Percentiles rank a stretch among this genome's conserved stretches.
Evolutionary conservation across 2,113 vertebrate genomes (phyloP).

Genomic region (Eurystomus gularis): DNA sequence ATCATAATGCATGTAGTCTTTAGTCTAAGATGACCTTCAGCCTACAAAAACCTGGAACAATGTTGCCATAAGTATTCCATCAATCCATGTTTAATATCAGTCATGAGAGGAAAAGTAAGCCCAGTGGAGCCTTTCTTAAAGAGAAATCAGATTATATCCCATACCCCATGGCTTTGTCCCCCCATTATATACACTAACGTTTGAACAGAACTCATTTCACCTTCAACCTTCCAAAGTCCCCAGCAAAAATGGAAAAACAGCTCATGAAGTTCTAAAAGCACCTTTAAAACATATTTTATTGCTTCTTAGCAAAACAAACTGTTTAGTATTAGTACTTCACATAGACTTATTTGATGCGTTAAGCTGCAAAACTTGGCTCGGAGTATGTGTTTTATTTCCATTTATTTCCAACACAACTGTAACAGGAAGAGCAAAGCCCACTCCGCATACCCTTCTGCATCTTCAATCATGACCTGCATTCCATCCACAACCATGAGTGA

Average conservation of each 20-base stretch:
- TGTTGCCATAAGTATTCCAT: background rate
- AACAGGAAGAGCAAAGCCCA: background rate
- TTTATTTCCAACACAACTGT: slow-evolving; percentile 33
- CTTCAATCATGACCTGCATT: slow-evolving; percentile 6
- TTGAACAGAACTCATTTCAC: background rate
- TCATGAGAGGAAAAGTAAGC: slow-evolving; percentile 7
- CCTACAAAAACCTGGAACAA: slow-evolving; percentile 13
- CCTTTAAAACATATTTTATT: background rate
- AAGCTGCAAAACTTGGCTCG: background rate
- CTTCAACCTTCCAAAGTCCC: background rate
- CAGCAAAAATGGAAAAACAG: background rate
- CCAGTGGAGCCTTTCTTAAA: slow-evolving; percentile 6
- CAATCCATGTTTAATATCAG: slow-evolving; percentile 5
- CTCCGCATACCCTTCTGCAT: background rate
- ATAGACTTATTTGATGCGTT: background rate
- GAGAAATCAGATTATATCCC: slow-evolving; percentile 12
- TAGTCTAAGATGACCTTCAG: background rate
- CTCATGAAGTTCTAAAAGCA: background rate
- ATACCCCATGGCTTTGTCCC: background rate
- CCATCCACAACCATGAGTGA: slow-evolving; percentile 31
- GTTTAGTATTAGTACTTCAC: background rate
- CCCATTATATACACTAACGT: background rate
- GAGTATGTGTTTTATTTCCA: background rate
- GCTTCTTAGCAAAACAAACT: background rate
- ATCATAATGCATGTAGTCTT: background rate